phyloP scores from a whole-genome alignment of 2,113 vertebrate species.

The Alethe castanea region DNA sequence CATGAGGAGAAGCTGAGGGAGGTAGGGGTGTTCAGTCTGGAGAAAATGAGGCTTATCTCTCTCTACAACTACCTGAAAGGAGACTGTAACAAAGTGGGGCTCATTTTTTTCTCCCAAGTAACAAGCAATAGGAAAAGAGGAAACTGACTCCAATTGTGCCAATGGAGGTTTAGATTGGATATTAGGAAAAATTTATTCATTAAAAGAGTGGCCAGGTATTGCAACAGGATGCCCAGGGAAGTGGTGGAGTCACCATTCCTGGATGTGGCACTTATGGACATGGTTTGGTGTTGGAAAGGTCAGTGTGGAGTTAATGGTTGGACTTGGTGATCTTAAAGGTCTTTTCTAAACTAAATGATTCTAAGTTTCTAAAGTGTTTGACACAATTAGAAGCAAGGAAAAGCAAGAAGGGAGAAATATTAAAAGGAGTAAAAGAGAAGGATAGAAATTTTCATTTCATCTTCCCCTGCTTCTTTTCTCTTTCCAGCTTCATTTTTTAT shows the following conservation, averaged over 20 bases:
- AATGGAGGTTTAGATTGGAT: background rate
- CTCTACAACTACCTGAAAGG: background rate
- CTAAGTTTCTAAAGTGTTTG: background rate
- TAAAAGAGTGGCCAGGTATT: background rate
- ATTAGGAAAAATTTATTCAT: background rate
- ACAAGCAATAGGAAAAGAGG: accelerated
- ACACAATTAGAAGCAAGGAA: background rate
- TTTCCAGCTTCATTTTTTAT: background rate
- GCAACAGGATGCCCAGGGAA: background rate
- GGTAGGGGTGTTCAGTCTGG: background rate
- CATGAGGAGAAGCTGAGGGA: background rate
- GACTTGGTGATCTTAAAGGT: background rate
- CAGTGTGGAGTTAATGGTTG: background rate
- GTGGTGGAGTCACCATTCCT: background rate
- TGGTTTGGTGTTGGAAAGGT: background rate
- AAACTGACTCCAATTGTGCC: background rate
- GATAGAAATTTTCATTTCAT: background rate
- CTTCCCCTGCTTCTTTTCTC: background rate
- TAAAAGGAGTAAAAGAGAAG: background rate
- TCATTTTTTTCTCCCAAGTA: background rate
- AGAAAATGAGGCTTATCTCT: background rate
- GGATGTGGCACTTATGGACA: background rate
- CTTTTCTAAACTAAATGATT: background rate
- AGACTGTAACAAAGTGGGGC: background rate
- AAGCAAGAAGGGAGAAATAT: background rate